phyloP scores from a whole-genome alignment of 2,888 invertebrate genomes.

The Drepanosiphum platanoidis region DNA sequence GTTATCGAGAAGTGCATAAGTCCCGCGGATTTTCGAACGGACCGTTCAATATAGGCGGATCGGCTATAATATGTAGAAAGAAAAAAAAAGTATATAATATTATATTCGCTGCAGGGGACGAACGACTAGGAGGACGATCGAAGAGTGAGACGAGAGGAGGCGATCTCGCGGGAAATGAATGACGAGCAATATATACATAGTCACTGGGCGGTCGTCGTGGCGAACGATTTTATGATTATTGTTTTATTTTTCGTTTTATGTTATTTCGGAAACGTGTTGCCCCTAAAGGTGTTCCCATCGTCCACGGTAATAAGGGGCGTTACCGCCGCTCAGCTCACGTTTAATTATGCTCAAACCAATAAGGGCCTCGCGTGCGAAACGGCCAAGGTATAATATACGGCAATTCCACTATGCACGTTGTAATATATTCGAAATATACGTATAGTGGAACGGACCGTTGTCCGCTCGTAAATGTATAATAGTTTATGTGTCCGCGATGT shows the following conservation, averaged over 20 bases:
- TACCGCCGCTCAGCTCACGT: not conserved
- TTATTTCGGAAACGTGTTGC: conserved; percentile 40
- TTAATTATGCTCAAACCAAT: conserved; percentile 34
- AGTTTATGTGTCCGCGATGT: too few species aligned
- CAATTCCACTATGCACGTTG: not conserved
- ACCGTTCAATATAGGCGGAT: too few species aligned
- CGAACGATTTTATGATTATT: conserved; percentile 31
- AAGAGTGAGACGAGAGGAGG: not conserved
- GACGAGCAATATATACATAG: not conserved
- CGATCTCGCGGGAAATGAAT: conserved; percentile 3
- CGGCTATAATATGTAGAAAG: too few species aligned
- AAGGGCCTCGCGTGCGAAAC: not conserved
- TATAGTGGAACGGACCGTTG: not conserved
- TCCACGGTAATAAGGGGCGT: conserved; percentile 33
- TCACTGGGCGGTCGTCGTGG: not conserved
- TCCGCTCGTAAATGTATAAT: not conserved
- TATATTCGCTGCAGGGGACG: too few species aligned
- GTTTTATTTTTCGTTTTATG: conserved; percentile 10
- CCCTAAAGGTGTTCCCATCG: conserved; percentile 35
- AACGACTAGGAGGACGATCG: too few species aligned
- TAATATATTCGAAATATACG: not conserved
- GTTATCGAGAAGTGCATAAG: not conserved
- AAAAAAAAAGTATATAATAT: too few species aligned
- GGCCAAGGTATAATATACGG: not conserved
- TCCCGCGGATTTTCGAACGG: not conserved